Conservation (phyloP, 92 coral and sea anemone genomes). For the Siderastrea radians region DNA sequence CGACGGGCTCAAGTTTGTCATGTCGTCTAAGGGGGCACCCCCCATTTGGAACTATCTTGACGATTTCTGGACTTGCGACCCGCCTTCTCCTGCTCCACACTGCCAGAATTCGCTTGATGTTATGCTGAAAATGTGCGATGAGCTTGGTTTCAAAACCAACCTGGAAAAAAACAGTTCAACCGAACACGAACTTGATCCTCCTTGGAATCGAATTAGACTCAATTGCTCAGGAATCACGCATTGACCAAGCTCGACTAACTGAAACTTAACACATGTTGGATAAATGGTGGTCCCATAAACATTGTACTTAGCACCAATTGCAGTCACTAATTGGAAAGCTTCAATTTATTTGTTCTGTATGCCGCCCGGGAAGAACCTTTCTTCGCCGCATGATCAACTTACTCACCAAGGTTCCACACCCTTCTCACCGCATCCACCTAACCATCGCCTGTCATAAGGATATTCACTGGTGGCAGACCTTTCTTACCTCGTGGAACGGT, state of each 20-base stretch:
- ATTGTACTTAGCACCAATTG: constrained; percentile 26
- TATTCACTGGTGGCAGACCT: constrained; percentile 37
- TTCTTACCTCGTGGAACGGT: constrained; percentile 49
- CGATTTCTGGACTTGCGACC: constrained; percentile 72
- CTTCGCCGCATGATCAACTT: constrained; percentile 41
- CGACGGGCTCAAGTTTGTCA: constrained; percentile 25
- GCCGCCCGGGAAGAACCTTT: constrained; percentile 57
- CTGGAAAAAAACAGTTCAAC: constrained; percentile 31
- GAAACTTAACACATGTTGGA: constrained; percentile 41
- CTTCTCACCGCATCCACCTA: constrained; percentile 24
- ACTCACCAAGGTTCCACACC: not conserved
- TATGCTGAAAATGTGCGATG: constrained; percentile 19
- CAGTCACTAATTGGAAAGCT: constrained; percentile 31
- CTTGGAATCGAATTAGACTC: constrained; percentile 48
- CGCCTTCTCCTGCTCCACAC: constrained; percentile 34
- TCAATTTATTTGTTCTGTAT: constrained; percentile 42
- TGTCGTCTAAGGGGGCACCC: not conserved
- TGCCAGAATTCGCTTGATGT: constrained; percentile 28
- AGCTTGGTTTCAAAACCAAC: constrained; percentile 45
- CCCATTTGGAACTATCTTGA: no score
- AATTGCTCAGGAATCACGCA: constrained; percentile 15
- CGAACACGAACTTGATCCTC: constrained; percentile 35
- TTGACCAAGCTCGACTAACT: constrained; percentile 10
- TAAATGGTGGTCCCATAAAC: no score
- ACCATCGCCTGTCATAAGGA: constrained; percentile 22